A percentile compares a stretch with the other conserved stretches of the same genome.
Conservation (phyloP, 2,797 vertebrate species). For the Myotis vivesi region DNA sequence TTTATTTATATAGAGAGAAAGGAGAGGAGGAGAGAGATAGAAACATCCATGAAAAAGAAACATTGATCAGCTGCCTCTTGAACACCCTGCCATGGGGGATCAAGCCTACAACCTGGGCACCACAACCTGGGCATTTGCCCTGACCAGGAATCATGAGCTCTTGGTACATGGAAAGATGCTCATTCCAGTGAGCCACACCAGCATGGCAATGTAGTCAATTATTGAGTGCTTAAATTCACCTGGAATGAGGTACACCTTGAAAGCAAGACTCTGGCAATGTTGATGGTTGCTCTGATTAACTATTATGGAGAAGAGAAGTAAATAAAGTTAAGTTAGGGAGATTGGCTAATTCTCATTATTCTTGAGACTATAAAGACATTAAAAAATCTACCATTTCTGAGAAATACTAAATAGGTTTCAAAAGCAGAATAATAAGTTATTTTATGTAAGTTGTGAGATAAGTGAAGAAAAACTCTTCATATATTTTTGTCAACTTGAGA, state of each 20-base stretch:
- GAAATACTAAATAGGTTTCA: background rate
- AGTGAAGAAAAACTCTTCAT: background rate
- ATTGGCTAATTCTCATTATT: background rate
- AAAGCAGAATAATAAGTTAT: background rate
- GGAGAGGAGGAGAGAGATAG: too few species aligned
- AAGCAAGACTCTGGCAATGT: background rate
- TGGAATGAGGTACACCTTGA: background rate
- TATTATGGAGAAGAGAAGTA: background rate
- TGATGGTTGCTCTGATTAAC: background rate
- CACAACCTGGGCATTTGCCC: too few species aligned
- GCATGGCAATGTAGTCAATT: background rate
- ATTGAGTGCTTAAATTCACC: background rate
- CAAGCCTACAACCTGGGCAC: too few species aligned
- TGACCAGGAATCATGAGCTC: too few species aligned
- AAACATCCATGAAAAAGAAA: too few species aligned
- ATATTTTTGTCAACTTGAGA: background rate
- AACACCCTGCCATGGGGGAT: too few species aligned
- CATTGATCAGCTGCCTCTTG: too few species aligned
- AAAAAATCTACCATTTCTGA: background rate
- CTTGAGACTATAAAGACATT: background rate
- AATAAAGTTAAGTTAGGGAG: background rate
- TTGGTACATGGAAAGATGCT: too few species aligned
- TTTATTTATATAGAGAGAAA: too few species aligned
- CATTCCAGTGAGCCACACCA: too few species aligned
- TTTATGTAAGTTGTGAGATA: background rate